phyloP scores from a whole-genome alignment of 2,113 vertebrate species.

The Gymnarchus niloticus region DNA sequence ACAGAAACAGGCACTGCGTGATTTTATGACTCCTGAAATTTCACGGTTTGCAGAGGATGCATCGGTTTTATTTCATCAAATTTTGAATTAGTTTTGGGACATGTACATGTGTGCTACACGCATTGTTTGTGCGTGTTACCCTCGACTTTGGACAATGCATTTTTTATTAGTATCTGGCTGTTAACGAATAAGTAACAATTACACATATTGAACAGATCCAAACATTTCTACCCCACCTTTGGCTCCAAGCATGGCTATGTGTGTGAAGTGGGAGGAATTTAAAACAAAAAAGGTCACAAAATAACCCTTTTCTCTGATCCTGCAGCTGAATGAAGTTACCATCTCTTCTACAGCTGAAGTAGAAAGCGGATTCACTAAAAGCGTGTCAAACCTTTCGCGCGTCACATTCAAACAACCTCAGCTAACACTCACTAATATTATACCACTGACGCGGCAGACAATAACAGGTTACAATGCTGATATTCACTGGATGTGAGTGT shows the following conservation, averaged over 20 bases:
- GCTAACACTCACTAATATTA: neutral
- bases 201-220: constrained; percentile 34
- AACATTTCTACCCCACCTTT: neutral
- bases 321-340: neutral
- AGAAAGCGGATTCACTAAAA: neutral
- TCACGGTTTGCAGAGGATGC: neutral
- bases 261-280: neutral
- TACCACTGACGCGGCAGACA: neutral
- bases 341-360: neutral
- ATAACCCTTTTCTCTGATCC: neutral
- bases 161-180: constrained; percentile 52
- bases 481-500: neutral
- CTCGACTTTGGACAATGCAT: constrained; percentile 54
- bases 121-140: too few relatives aligned
- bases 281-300: constrained; percentile 1
- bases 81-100: too few relatives aligned
- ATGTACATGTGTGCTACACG: too few relatives aligned
- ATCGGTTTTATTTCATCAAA: neutral
- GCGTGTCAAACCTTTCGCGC: neutral
- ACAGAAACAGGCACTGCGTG: neutral
- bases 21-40: neutral
- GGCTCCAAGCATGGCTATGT: neutral
- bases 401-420: neutral
- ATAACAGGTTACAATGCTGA: neutral
- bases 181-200: constrained; percentile 42